Base-by-base conservation (phyloP, 2,797 vertebrate genomes). In the Tenualosa thibaudeaui region DNA sequence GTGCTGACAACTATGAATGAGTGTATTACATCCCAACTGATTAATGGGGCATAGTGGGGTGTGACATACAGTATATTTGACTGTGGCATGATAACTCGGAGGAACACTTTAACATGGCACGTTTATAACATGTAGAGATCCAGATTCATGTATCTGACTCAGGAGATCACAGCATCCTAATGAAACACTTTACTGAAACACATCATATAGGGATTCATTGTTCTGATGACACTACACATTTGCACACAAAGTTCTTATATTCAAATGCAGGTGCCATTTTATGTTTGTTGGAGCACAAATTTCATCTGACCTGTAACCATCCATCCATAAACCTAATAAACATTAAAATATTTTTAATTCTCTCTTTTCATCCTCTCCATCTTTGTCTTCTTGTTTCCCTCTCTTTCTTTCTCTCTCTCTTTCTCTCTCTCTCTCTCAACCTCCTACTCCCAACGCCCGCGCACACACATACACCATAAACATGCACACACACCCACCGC, bases 401-500 rank as follows among this genome's bases (percentile, higher is more conserved):
- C 24, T 26, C 24, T 65, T n/a, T 65, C 24, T 68, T 3, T 10
- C 24, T 26, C 62, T 65, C 62, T n/a, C 22, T 65, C 62, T 54
- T 10, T 53, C 53, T 54, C 53, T 62, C 22, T 62, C 22, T 24
- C 58, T 60, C 58, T 60, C 60, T 26, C 10, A 26, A n/a, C 26
- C 24, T 68, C 26, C 2, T 9, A 10, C 62, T 31, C 62, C 9
- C n/a, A 13, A 26, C 7, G 31, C 31, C 31, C 1, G 31, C 62
- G 31, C 62, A 58, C 56, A 58, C 19, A 15, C 12, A 54, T 10
- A 54, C 51, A 13, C 12, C 51, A 15, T 12, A 60, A 4, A 60
- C 58, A 60, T 22, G 91, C 89, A 84, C 83, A 86, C 82, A 22
- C 83, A 60, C 56, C 40, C 43, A 81, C 82, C 83, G 43, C 56